Evolutionary conservation across 2,888 invertebrate species (phyloP), one percentile per base, ranked within the genome.

Genomic region (Latrodectus hesperus): DNA sequence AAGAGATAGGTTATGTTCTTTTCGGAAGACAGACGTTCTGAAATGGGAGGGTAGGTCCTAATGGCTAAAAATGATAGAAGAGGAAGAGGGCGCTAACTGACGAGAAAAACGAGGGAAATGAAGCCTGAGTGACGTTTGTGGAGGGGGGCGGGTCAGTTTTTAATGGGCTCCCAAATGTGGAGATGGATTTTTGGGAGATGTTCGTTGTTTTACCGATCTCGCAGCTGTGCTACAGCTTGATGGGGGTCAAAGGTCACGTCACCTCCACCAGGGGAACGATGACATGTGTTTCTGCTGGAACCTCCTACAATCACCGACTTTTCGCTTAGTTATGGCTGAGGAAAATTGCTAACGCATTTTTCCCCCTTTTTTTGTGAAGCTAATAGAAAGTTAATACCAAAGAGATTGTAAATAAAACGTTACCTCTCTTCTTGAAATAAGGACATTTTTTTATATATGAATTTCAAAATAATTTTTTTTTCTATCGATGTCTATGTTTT

Each of bases 81-180:
- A 38, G 38, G 2, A 38, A 38, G 38, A 38, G 38, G 38, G 60
- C 12, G 12, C 60, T 60, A 16, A 12, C 6, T 60, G 60, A 60
- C 60, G n/a, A 16, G 60, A 22, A 17, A 17, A 68, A 26, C 16
- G 26, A 5, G 17, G 17, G n/a, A 68, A 22, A 9, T 74, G 81
- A 73, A 51, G 51, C 65, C 10, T 73, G 74, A 75, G 38, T 82
- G 82, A 75, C 82, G 55, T 52, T 74, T 82, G 52, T 75, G 22
- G 55, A 55, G 74, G 68, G 82, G 68, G 78, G 82, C 65, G 82
- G 70, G 22, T 12, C 53, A 67, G 55, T 82, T 82, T 82, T 82
- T 82, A 82, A 82, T 82, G 82, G 82, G 74, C 55, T 75, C 12
- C 74, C 55, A 75, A 55, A 68, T 22, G 65, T 38, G 55, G 68